Evolutionary conservation across 2,888 invertebrate species (phyloP).

Genomic region (Maniola hyperantus): DNA sequence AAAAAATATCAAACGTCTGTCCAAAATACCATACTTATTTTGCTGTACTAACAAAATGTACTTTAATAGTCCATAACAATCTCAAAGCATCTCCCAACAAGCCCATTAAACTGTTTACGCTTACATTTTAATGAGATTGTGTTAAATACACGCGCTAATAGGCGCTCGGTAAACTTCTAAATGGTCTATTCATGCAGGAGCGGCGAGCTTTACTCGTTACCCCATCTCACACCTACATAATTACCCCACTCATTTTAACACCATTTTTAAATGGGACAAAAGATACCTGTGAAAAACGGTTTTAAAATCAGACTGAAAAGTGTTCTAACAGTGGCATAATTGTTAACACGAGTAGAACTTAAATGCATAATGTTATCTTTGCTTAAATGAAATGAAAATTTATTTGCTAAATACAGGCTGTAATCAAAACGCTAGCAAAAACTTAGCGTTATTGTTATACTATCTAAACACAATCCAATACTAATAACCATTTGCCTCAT

Average conservation of each 20-base stretch:
- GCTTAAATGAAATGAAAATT: too few species aligned
- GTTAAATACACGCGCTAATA: slow-evolving; percentile 40
- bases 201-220: slow-evolving; percentile 21
- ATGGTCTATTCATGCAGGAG: slow-evolving; percentile 32
- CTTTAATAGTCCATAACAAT: slow-evolving; percentile 32
- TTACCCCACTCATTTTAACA: slow-evolving; percentile 1
- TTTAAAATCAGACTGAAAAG: too few species aligned
- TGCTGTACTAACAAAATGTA: slow-evolving; percentile 22
- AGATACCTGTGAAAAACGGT: too few species aligned
- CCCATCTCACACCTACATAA: slow-evolving; percentile 2
- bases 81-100: slow-evolving; percentile 31
- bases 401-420: too few species aligned
- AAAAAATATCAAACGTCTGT: too few species aligned
- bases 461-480: too few species aligned
- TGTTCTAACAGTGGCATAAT: too few species aligned
- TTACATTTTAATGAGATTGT: slow-evolving; percentile 41
- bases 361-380: too few species aligned
- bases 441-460: too few species aligned
- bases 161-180: slow-evolving; percentile 37
- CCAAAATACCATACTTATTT: slow-evolving; percentile 8
- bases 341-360: too few species aligned
- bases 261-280: not conserved
- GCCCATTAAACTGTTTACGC: slow-evolving; percentile 35
- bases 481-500: too few species aligned
- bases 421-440: too few species aligned